These are phyloP conservation scores for Dioctria rufipes DNA, from an alignment of 2,888 invertebrate species.

Conservation along the genomic window DNA sequence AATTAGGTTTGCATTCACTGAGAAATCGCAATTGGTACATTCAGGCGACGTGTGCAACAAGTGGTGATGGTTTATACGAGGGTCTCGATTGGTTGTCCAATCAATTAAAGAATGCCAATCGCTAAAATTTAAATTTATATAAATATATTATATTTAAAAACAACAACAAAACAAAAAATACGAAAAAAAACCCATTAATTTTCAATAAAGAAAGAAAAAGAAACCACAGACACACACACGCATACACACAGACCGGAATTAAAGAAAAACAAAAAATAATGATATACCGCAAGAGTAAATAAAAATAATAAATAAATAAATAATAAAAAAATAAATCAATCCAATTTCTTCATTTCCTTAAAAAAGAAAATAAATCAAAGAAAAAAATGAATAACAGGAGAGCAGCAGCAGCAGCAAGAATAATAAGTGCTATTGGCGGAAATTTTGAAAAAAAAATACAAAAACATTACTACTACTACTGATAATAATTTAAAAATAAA, in stretches of 20 bases:
- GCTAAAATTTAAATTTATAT: constrained; percentile 76
- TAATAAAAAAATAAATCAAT: neutral
- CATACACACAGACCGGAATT: constrained; percentile 48
- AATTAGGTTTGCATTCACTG: constrained; percentile 97
- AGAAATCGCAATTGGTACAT: constrained; percentile 99
- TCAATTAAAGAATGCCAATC: constrained; percentile 98
- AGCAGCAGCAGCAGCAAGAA: neutral
- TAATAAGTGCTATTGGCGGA: too few species aligned
- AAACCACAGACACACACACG: constrained; percentile 22
- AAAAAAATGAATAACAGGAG: neutral
- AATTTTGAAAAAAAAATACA: neutral
- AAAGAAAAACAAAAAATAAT: constrained; percentile 38
- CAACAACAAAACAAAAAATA: constrained; percentile 6
- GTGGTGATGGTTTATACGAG: constrained; percentile 98
- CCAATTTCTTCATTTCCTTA: constrained; percentile 40
- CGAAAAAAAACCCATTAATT: constrained; percentile 41
- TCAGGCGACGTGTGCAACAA: constrained; percentile 98
- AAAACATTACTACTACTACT: constrained; percentile 45
- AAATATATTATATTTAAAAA: constrained; percentile 59
- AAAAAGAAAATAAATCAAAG: neutral
- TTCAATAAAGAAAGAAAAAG: constrained; percentile 42
- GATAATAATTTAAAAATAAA: constrained; percentile 43
- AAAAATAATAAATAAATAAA: too few species aligned
- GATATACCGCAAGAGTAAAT: too few species aligned
- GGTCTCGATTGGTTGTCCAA: constrained; percentile 99